These are phyloP conservation scores for Lasiurus borealis DNA, from an alignment of 2,113 vertebrate genomes.

Conservation along the genomic window DNA sequence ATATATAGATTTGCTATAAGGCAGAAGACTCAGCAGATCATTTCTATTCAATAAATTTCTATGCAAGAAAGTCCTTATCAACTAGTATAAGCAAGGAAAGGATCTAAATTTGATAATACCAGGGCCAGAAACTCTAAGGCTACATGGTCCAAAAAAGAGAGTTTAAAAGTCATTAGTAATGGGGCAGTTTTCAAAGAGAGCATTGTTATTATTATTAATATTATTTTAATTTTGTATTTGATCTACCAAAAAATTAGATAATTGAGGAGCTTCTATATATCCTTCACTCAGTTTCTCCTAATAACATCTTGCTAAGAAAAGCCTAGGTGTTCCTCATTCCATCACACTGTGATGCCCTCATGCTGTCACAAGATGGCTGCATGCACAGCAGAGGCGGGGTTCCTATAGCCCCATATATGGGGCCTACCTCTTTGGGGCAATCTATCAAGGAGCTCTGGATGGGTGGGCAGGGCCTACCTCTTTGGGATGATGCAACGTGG, in stretches of 20 bases:
- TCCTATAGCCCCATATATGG: too few species aligned
- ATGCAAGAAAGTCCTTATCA: neutral
- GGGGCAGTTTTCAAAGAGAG: neutral
- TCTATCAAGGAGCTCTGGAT: too few species aligned
- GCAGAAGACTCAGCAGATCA: neutral
- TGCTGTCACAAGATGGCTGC: too few species aligned
- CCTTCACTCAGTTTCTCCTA: neutral
- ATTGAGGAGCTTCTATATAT: neutral
- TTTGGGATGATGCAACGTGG: too few species aligned
- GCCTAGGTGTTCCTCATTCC: too few species aligned
- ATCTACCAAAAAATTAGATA: neutral
- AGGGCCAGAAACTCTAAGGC: too few species aligned
- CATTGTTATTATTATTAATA: neutral
- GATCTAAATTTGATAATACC: accelerated
- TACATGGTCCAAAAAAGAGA: neutral
- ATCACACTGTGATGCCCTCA: too few species aligned
- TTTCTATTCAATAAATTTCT: neutral
- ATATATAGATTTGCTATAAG: neutral
- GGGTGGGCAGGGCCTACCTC: too few species aligned
- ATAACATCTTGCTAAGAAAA: neutral
- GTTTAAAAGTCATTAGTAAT: neutral
- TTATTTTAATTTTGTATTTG: neutral
- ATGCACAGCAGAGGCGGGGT: too few species aligned
- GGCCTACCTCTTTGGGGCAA: too few species aligned
- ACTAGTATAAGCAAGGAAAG: neutral